Percentiles rank a stretch among this genome's conserved stretches.
Evolutionary conservation across 2,888 invertebrate species (phyloP).

Genomic region (Thymelicus lineola): DNA sequence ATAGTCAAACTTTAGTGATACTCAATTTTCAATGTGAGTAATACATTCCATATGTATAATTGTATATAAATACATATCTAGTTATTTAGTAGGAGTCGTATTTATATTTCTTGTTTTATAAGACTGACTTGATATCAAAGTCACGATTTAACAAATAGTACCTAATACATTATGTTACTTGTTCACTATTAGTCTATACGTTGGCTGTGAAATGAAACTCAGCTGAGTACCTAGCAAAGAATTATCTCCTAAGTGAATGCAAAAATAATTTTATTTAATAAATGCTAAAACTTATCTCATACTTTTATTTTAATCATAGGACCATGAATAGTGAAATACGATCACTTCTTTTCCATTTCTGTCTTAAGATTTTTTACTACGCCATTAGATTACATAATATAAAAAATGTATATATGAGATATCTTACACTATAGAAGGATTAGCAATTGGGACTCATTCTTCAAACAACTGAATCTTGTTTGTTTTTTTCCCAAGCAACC

Average conservation of each 20-base stretch:
- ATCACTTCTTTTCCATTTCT: too few relatives aligned
- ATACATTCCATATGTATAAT: slow-evolving; percentile 22
- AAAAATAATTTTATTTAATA: slow-evolving; percentile 54
- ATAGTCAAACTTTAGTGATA: slow-evolving; percentile 19
- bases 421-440: too few relatives aligned
- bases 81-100: background rate
- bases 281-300: slow-evolving; percentile 40
- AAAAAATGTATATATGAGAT: too few relatives aligned
- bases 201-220: slow-evolving; percentile 73
- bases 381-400: too few relatives aligned
- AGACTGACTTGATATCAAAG: slow-evolving; percentile 34
- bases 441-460: too few relatives aligned
- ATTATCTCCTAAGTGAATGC: slow-evolving; percentile 52
- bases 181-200: slow-evolving; percentile 36
- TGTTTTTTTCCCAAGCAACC: too few relatives aligned
- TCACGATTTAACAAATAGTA: background rate
- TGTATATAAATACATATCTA: background rate
- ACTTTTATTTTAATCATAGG: slow-evolving; percentile 29
- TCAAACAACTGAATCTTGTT: too few relatives aligned
- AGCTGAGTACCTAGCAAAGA: slow-evolving; percentile 52
- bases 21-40: slow-evolving; percentile 18
- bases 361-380: too few relatives aligned
- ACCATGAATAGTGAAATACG: background rate
- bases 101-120: slow-evolving; percentile 27
- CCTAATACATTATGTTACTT: slow-evolving; percentile 12